Base-by-base conservation (phyloP, 2,888 invertebrate genomes). In the Agrenia bidenticulata region DNA sequence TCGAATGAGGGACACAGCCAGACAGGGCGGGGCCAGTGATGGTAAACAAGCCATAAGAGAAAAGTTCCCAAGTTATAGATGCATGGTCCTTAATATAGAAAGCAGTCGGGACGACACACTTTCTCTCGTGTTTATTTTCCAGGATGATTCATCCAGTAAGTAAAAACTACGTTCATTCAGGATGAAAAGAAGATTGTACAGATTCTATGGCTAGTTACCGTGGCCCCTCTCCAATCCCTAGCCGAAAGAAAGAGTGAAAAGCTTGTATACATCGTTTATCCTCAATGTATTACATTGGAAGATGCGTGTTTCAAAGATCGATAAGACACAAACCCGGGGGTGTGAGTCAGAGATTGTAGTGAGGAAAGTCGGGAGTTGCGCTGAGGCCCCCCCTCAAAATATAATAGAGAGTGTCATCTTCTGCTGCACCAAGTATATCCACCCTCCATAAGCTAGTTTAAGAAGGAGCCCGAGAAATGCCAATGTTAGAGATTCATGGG, bases 401-500 rank as follows among this genome's bases (percentile, higher is more conserved):
- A n/a, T n/a, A n/a, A n/a, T n/a, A n/a, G n/a, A n/a, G n/a, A n/a
- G n/a, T n/a, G n/a, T n/a, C n/a, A 32, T 32, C 32, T 32, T 11
- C 32, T 32, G 11, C 32, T 32, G 32, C 32, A 32, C 4, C 32
- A 32, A 32, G 32, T 4, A 4, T 7, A 4, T 11, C 32, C 32
- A 32, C 32, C 32, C 5, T 32, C 5, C 32, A 4, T 11, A 32
- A 32, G 11, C 45, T 45, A 9, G 5, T 45, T 32, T 32, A 45
- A 17, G 45, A 19, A 19, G 15, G 19, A 17, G 19, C 7, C 45
- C n/a, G 45, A 45, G 45, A 45, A 45, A 45, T 45, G 45, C 45
- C 17, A 45, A 5, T 19, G 15, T 32, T 9, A n/a, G 45, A 5
- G 45, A 23, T 57, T 51, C 45, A 60, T 63, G 63, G 66, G 60